These are phyloP conservation scores for Premnoplex brunnescens DNA, from an alignment of 2,797 vertebrate genomes.

Conservation along the genomic window DNA sequence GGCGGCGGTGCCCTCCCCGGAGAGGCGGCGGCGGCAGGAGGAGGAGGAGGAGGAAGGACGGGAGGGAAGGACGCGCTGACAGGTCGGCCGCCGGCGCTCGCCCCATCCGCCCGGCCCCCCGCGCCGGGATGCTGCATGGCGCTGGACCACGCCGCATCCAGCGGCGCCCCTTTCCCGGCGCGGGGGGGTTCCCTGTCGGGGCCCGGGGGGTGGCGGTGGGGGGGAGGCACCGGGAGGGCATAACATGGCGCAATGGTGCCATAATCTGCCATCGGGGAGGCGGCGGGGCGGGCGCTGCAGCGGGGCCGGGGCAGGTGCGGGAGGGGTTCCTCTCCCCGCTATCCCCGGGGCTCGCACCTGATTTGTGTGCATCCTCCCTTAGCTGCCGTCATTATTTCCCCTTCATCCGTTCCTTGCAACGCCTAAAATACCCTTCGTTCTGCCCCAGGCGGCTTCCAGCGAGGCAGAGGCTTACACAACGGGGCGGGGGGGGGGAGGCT, in stretches of 20 bases:
- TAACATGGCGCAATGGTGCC: constrained; percentile 62
- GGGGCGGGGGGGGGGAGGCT: background rate
- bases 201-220: background rate
- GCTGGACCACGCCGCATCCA: background rate
- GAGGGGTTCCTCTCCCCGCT: background rate
- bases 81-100: constrained; percentile 25
- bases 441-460: background rate
- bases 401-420: background rate
- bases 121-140: background rate
- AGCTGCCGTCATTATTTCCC: background rate
- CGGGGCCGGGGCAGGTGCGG: background rate
- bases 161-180: background rate
- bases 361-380: background rate
- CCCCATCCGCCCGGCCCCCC: background rate
- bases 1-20: background rate
- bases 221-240: background rate
- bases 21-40: background rate
- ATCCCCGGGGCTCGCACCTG: background rate
- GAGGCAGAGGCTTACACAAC: constrained; percentile 44
- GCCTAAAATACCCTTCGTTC: background rate
- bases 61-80: constrained; percentile 31
- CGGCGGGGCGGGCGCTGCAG: background rate
- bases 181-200: background rate
- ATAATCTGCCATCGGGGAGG: constrained; percentile 31
- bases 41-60: background rate